Base-by-base conservation (phyloP, 2,888 invertebrate genomes). In the Drosophila imparisetae region DNA sequence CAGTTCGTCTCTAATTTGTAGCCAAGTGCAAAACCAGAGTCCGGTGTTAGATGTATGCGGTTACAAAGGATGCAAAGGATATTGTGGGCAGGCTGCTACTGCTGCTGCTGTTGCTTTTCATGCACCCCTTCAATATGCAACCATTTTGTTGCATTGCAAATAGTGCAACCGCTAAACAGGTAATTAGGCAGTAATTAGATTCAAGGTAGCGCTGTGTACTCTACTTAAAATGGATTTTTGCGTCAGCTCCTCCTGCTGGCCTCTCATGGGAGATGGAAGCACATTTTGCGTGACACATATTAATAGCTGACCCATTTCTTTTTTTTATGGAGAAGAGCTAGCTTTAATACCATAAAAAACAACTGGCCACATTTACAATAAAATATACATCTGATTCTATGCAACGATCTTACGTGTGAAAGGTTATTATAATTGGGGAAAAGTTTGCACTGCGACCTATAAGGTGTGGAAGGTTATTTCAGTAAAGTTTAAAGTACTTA, bases 1-100 rank as follows among this genome's bases (percentile, higher is more conserved):
- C 49, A 55, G 57, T 66, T 18, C 15, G 50, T 27, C 74, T 63
- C 73, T 75, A 79, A 81, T 83, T 83, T 81, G 77, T 57, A 66
- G 68, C 30, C 36, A 53, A 49, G 58, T 50, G 18, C 29, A 54
- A 67, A 50, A 53, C 21, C 21, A 58, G 40, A 48, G 38, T 40
- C 40, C 42, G 29, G n/a, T 21, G 36, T 34, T 42, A 38, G n/a
- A 36, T 27, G 64, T 62, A 54, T 82, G 68, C 42, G 63, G 80
- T 80, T 75, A 72, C 82, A 69, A 76, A 79, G 73, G 60, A 42
- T 58, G 55, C 30, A 24, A 45, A 45, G 24, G 24, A 24, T 15
- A 45, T 36, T 29, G 55, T 57, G 29, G 53, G 62, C 15, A 30
- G 30, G 2, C 30, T 10, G 38, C 66, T 48, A 58, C n/a, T 52